Evolutionary conservation across 1,140 invertebrate species (phyloP), one percentile per base, ranked within the genome.

Genomic region (Tetragonula clypearis): DNA sequence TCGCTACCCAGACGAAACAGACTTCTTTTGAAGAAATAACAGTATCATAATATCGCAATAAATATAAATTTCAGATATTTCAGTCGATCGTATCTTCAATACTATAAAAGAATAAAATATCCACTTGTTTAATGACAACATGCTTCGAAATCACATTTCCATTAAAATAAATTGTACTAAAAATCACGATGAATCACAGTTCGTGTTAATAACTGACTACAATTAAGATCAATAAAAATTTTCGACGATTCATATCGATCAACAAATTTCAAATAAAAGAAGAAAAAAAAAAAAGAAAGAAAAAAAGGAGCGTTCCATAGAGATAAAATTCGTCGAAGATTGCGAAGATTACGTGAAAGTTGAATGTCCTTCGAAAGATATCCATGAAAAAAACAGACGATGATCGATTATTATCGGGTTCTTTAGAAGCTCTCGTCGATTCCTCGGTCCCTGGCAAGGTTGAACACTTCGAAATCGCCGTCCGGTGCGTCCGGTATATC

Each of bases 401-500:
- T 49, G 80, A 77, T 77, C 84, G 73, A 49, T 87, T 73, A 60
- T 85, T 82, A 79, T 81, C 73, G 68, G 60, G 74, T 35, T 30
- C 58, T 82, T 91, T 93, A 94, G 85, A 94, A 94, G 75, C 90
- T 94, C 69, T 91, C 93, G 69, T 93, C 92, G 83, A 93, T 92
- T 53, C 89, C 92, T 55, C 92, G 92, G 79, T 93, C 91, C 14
- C 87, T 91, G 56, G 87, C 92, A 15, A 92, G 91, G 76, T 94
- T 92, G 83, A 93, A 93, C 71, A 95, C 91, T 41, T 95, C 93
- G 68, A 94, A 93, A 75, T 94, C 93, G 53, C 89, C 91, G 58
- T 93, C 91, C 58, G 88, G 86, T 35, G 88, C 81, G 62, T 92
- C 90, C n/a, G 92, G 88, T 86, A 92, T 92, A 85, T 92, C 91